Base-by-base conservation (phyloP, 2,888 invertebrate species). In the Acanthosoma haemorrhoidale region DNA sequence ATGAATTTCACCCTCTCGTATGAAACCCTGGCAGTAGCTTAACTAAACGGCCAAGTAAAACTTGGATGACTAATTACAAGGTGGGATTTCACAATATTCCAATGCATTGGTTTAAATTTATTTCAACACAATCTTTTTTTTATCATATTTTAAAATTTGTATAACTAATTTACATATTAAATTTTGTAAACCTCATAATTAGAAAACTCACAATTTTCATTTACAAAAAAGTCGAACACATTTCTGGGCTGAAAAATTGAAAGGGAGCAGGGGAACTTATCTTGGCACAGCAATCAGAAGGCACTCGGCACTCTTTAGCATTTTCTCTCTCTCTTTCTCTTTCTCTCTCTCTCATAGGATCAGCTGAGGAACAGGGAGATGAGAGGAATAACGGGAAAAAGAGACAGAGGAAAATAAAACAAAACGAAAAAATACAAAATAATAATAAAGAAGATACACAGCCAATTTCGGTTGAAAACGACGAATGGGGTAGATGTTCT, bases 401-500 rank as follows among this genome's bases (percentile, higher is more conserved):
- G 31, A 60, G 59, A 61, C 21, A 41, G 41, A 41, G 43, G 69
- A 31, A 31, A 69, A 58, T n/a, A 38, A 36, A 58, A 58, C 11
- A 68, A 51, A 68, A 32, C 36, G 15, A 68, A 59, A 29, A 25
- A 36, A 51, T 51, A 67, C 67, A 67, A 31, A 51, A 51, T 67
- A 34, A 57, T 32, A 67, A 57, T 32, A 51, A 66, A 66, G 57
- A 36, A 67, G 29, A 67, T 34, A 73, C 74, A 74, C 74, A 74
- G 74, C 74, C 74, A 74, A 70, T 72, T 73, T 72, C 71, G 69
- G 70, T 71, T 71, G 25, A 63, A 34, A 59, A 25, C 31, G 36
- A 38, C 43, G 29, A 36, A 29, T 64, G 21, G 13, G 34, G 34
- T 34, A 57, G 34, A 66, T 13, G 11, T 18, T 34, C 68, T 84